Conservation (phyloP, 2,888 invertebrate genomes). For the Caradrina kadenii region DNA sequence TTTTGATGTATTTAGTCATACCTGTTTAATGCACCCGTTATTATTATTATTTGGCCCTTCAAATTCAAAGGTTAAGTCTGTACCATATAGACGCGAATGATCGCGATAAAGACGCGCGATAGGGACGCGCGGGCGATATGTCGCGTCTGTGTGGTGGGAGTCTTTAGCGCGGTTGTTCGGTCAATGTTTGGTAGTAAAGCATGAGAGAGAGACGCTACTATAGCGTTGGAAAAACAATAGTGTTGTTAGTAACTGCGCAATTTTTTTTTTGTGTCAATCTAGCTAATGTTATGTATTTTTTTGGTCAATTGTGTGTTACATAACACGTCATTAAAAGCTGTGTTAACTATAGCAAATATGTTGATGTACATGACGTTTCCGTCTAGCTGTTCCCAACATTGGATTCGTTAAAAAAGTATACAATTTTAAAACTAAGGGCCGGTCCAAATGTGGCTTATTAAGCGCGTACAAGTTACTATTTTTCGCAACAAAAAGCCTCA, state of each 20-base stretch:
- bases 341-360: background rate
- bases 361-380: background rate
- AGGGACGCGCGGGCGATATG: no score
- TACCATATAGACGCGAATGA: no score
- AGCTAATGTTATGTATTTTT: constrained; percentile 1
- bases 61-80: background rate
- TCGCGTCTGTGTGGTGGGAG: no score
- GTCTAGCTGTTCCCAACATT: no score
- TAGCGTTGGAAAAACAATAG: background rate
- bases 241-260: constrained; percentile 15
- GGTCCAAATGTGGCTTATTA: no score
- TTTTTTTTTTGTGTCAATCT: background rate
- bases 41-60: constrained; percentile 3
- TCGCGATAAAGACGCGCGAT: no score
- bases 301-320: background rate
- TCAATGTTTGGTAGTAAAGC: background rate
- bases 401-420: no score
- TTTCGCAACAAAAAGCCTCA: no score
- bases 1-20: constrained; percentile 38
- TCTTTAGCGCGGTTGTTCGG: no score
- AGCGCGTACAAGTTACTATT: no score
- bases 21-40: background rate
- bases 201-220: background rate
- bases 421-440: no score
- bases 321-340: background rate